Base-by-base conservation (phyloP, 2,797 vertebrate genomes). In the Tolypeutes matacus region DNA sequence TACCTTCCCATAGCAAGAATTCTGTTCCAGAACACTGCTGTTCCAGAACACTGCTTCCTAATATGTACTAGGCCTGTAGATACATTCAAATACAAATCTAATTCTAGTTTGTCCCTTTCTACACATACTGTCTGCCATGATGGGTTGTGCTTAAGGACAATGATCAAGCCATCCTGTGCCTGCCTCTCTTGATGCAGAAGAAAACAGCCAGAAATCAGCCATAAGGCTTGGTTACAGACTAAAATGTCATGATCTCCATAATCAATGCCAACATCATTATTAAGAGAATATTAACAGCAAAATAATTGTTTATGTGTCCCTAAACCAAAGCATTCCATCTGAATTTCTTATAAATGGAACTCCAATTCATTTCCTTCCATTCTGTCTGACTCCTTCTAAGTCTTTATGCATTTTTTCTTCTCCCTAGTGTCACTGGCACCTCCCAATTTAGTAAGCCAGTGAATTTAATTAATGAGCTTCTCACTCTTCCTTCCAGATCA, bases 381-480 rank as follows among this genome's bases (percentile, higher is more conserved):
- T 95, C 67, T 46, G 15, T 93, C 89, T 94, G 78, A 75, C 78
- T 78, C 70, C 23, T 93, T 93, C 21, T 58, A 73, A 76, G 46
- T 78, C 39, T 34, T 70, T 89, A 86, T 75, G 14, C 56, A 56
- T 65, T 80, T 81, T 86, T 56, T 89, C n/a, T 86, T 70, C 15
- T 70, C 39, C 15, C 20, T 60, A 15, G 56, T 89, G 75, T 95
- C 67, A 75, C 56, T 83, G 70, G 49, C 67, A 96, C 81, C 64
- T 96, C 85, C 56, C 58, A 93, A 81, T 95, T 97, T 96, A 96
- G 89, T 72, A 94, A 96, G 87, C 81, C 72, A 96, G 75, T 95
- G 90, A 95, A 67, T 91, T 80, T 95, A 97, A 96, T 97, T 97
- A 97, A 96, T 90, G 70, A 94, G 69, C 31, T 95, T 93, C 86